phyloP scores from a whole-genome alignment of 2,797 vertebrate genomes.

The Manis javanica region DNA sequence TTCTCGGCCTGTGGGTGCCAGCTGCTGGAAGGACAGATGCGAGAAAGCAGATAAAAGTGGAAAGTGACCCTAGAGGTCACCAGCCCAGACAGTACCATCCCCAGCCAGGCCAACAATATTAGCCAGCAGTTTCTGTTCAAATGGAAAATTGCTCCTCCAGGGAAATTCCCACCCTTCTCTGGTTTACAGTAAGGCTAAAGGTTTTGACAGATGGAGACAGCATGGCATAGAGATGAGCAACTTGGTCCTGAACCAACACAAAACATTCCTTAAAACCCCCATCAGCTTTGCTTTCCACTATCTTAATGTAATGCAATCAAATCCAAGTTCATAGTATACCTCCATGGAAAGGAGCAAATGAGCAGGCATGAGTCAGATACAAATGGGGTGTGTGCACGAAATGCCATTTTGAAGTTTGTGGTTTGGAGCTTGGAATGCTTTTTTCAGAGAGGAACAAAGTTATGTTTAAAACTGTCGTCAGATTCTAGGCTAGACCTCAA shows the following conservation, averaged over 20 bases:
- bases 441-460: constrained; percentile 27
- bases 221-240: neutral
- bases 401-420: constrained; percentile 54
- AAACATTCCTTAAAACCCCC: neutral
- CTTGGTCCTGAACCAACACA: neutral
- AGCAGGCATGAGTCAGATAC: neutral
- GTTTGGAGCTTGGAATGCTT: constrained; percentile 31
- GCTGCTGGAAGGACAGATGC: neutral
- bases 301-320: neutral
- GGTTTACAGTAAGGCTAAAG: constrained; percentile 1
- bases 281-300: constrained; percentile 1
- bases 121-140: constrained; percentile 17
- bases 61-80: constrained; percentile 15
- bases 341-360: constrained; percentile 11
- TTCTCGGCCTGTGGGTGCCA: neutral
- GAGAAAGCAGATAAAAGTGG: constrained; percentile 4
- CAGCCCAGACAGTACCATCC: neutral
- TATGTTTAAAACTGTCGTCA: neutral
- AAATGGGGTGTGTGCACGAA: constrained; percentile 15
- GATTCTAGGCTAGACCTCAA: constrained; percentile 32
- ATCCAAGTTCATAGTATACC: constrained; percentile 31
- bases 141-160: constrained; percentile 1
- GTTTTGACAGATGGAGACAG: neutral
- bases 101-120: neutral
- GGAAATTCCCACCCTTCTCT: neutral